A percentile compares a stretch with the other conserved stretches of the same genome.
Conservation (phyloP, 2,113 vertebrate species). For the Leucoraja erinaceus region DNA sequence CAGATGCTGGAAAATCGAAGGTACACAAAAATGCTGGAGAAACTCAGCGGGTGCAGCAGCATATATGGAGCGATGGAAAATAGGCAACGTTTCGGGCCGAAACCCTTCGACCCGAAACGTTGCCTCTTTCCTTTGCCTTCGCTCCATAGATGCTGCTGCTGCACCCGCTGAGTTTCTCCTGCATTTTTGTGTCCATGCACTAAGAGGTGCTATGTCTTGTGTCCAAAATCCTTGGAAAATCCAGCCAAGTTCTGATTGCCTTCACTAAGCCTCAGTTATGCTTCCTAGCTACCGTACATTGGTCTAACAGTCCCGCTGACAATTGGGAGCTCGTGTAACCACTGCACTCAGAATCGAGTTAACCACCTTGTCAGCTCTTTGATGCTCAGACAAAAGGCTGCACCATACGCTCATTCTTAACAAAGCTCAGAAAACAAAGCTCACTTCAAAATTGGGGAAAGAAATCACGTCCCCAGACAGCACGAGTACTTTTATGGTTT, state of each 20-base stretch:
- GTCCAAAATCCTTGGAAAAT: no score
- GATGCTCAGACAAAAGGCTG: not conserved
- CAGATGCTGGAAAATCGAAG: no score
- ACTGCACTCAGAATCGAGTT: not conserved
- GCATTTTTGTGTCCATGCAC: no score
- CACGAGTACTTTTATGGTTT: not conserved
- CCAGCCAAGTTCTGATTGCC: not conserved
- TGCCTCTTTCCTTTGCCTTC: no score
- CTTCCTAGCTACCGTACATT: not conserved
- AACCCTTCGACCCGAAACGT: no score
- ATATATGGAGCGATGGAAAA: no score
- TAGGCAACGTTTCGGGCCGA: no score
- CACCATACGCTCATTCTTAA: not conserved
- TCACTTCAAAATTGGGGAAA: not conserved
- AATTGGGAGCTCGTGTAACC: not conserved
- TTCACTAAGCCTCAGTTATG: not conserved
- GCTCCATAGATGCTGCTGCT: no score
- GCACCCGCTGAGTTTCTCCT: no score
- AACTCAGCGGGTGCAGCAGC: no score
- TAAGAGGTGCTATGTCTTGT: not conserved
- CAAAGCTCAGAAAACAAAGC: not conserved
- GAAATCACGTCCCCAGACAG: not conserved
- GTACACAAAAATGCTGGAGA: no score
- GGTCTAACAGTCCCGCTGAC: not conserved
- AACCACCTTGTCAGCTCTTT: not conserved